Conservation (phyloP, 1,140 invertebrate species). For the Zophobas morio region DNA sequence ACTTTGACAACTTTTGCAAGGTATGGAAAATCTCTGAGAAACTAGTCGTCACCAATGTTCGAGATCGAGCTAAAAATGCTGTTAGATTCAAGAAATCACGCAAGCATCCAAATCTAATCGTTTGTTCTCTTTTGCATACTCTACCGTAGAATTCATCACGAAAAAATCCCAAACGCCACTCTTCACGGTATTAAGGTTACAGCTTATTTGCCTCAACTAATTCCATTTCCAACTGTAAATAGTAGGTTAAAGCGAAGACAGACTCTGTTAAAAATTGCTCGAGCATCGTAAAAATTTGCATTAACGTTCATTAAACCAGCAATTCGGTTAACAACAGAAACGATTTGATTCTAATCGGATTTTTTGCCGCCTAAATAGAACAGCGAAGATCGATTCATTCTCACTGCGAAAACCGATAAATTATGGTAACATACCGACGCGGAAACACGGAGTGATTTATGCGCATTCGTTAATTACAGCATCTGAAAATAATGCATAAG, state of each 20-base stretch:
- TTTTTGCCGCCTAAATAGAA: constrained; percentile 1
- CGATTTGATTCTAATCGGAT: not conserved
- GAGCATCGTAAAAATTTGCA: constrained; percentile 36
- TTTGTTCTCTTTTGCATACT: too few species aligned
- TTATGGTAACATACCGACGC: not conserved
- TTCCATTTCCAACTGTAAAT: constrained; percentile 22
- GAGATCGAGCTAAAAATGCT: too few species aligned
- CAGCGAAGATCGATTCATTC: not conserved
- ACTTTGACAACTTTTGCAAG: too few species aligned
- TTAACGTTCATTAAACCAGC: constrained; percentile 27
- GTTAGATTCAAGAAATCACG: too few species aligned
- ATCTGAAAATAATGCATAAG: not conserved
- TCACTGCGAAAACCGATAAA: too few species aligned
- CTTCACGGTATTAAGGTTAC: constrained; percentile 20
- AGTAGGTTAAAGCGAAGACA: constrained; percentile 32
- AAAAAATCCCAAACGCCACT: not conserved
- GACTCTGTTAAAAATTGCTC: constrained; percentile 13
- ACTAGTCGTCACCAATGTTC: too few species aligned
- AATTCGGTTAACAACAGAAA: constrained; percentile 3
- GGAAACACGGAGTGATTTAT: constrained; percentile 10
- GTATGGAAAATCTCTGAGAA: too few species aligned
- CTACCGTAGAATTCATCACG: too few species aligned
- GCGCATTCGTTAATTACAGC: constrained; percentile 7
- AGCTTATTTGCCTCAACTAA: constrained; percentile 1
- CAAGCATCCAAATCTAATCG: too few species aligned